Percentiles rank a stretch among this genome's conserved stretches.
These are phyloP conservation scores for Sebastes kiyomatsui DNA, from an alignment of 2,797 vertebrate genomes.

Conservation along the genomic window DNA sequence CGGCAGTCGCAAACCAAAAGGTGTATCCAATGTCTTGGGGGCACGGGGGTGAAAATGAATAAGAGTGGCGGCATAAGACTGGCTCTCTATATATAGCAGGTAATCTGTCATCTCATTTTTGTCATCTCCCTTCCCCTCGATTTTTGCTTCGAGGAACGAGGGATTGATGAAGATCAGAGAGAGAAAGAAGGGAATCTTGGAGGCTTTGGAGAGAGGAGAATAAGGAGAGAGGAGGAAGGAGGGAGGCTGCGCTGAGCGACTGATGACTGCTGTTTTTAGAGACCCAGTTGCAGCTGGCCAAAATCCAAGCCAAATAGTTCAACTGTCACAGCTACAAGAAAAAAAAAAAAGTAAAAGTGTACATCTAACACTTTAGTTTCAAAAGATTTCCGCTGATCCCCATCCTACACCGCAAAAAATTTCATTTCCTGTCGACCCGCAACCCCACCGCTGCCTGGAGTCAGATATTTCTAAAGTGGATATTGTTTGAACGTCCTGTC, in stretches of 20 bases:
- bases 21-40: conserved; percentile 70
- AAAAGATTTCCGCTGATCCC: conserved; percentile 57
- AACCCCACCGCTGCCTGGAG: conserved; percentile 37
- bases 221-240: conserved; percentile 18
- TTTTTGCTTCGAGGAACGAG: conserved; percentile 74
- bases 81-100: conserved; percentile 79
- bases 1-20: conserved; percentile 56
- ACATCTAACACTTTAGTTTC: conserved; percentile 50
- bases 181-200: conserved; percentile 58
- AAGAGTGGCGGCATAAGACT: conserved; percentile 54
- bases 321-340: conserved; percentile 33
- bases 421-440: conserved; percentile 38
- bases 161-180: conserved; percentile 77
- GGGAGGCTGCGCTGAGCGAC: conserved; percentile 21
- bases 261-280: conserved; percentile 60
- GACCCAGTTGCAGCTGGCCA: conserved; percentile 58
- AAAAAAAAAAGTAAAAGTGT: conserved; percentile 23
- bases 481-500: conserved; percentile 59
- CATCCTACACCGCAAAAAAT: conserved; percentile 31
- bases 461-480: conserved; percentile 49
- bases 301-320: conserved; percentile 34
- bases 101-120: conserved; percentile 78
- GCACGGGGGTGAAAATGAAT: conserved; percentile 66
- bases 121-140: conserved; percentile 60
- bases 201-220: conserved; percentile 48